phyloP scores from a whole-genome alignment of 1,140 invertebrate species.

The Neodiprion pinetum region DNA sequence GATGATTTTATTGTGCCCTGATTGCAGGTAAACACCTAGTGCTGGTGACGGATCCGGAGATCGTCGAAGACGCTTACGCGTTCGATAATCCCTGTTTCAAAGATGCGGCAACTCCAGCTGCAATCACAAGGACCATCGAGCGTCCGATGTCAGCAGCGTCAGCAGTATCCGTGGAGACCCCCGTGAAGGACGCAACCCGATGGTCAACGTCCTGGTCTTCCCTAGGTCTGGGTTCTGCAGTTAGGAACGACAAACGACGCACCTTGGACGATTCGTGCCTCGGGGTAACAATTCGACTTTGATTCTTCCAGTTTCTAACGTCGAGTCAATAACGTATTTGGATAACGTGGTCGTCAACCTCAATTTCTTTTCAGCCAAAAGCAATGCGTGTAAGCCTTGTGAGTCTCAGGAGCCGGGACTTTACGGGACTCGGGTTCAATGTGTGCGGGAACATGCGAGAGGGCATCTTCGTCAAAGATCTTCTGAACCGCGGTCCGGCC shows the following conservation, averaged over 20 bases:
- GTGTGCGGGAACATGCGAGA: slow-evolving; percentile 88
- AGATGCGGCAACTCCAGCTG: slow-evolving; percentile 53
- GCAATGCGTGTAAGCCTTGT: slow-evolving; percentile 66
- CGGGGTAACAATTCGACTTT: slow-evolving; percentile 59
- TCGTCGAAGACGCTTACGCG: slow-evolving; percentile 75
- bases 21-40: slow-evolving; percentile 74
- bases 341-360: not conserved
- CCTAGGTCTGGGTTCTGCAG: slow-evolving; percentile 55
- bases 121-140: slow-evolving; percentile 48
- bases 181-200: slow-evolving; percentile 52
- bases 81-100: slow-evolving; percentile 84
- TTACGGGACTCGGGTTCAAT: slow-evolving; percentile 90
- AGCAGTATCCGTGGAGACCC: slow-evolving; percentile 54
- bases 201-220: slow-evolving; percentile 64
- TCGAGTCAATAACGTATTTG: not conserved
- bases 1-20: slow-evolving; percentile 37
- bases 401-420: slow-evolving; percentile 82
- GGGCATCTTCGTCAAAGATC: slow-evolving; percentile 87
- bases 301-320: slow-evolving; percentile 23
- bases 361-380: slow-evolving; percentile 49
- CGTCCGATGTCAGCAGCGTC: slow-evolving; percentile 46
- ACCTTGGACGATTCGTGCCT: slow-evolving; percentile 73
- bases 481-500: slow-evolving; percentile 86
- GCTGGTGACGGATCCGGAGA: slow-evolving; percentile 75
- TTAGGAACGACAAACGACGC: slow-evolving; percentile 63